Evolutionary conservation across 2,888 invertebrate species (phyloP).

Genomic region (Caenorhabditis doughertyi): DNA sequence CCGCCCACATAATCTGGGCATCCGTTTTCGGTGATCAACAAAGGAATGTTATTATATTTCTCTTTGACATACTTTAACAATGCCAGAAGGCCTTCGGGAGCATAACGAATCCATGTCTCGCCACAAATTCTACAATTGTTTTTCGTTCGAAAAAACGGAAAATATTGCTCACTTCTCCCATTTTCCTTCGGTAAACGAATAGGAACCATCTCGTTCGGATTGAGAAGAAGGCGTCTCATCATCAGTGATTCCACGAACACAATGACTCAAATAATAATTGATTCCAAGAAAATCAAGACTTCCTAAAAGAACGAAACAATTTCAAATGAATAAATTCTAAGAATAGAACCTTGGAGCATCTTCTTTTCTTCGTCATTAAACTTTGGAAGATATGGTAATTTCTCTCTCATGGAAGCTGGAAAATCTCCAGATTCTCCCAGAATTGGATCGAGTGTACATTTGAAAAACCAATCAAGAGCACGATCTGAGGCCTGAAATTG

Average conservation of each 20-base stretch:
- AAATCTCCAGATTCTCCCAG: constrained; percentile 63
- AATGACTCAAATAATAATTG: constrained; percentile 86
- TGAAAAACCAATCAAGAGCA: constrained; percentile 63
- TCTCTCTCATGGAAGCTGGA: constrained; percentile 61
- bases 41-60: constrained; percentile 85
- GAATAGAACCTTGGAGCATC: constrained; percentile 33
- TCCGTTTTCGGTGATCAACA: constrained; percentile 84
- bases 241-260: constrained; percentile 12
- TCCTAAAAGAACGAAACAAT: constrained; percentile 83
- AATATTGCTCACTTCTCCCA: constrained; percentile 65
- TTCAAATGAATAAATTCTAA: no score
- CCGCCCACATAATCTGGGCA: constrained; percentile 63
- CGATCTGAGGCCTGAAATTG: constrained; percentile 41
- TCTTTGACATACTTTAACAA: constrained; percentile 86
- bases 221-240: constrained; percentile 26
- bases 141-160: no score
- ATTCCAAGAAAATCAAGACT: constrained; percentile 89
- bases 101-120: constrained; percentile 75
- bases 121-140: constrained; percentile 69
- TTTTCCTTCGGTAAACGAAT: constrained; percentile 47
- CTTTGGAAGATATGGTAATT: constrained; percentile 57
- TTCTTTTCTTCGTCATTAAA: constrained; percentile 69
- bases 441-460: constrained; percentile 67
- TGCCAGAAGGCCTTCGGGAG: constrained; percentile 86
- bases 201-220: constrained; percentile 49